Base-by-base conservation (phyloP, 2,797 vertebrate genomes). In the Leptodactylus fallax region DNA sequence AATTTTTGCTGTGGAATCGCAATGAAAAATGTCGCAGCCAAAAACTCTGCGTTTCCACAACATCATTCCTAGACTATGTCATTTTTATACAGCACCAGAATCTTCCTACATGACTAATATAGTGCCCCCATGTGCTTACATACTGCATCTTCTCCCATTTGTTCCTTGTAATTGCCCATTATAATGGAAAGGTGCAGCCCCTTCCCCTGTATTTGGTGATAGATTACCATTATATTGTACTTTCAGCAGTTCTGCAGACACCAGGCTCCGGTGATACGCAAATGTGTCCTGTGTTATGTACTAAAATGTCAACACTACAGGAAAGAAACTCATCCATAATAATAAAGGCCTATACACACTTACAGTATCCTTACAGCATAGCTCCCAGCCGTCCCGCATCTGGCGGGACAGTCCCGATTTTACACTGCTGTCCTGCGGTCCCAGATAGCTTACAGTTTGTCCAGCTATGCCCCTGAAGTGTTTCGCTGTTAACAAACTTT, bases 41-140 rank as follows among this genome's bases (percentile, higher is more conserved):
- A 36, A 36, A 36, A 36, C 36, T 36, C 36, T 36, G 1, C 36
- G 36, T 36, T 36, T 36, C 36, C 4, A 4, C 36, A 36, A 36
- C 1, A 4, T 36, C 36, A 2, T 36, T 1, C 36, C 36, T 36
- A 36, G 36, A 36, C 36, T 36, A 36, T 36, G 36, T 36, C 36
- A 36, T 36, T 36, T 36, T 36, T 36, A 36, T 36, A 36, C 36
- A 36, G 36, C 36, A 36, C 36, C 36, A 36, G 36, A n/a, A n/a
- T n/a, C n/a, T n/a, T n/a, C 10, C 10, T 51, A 51, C 10, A 51
- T 51, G 5, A 51, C 49, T 51, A 10, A 51, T 51, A 51, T 5
- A 61, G 17, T 61, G 19, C 14, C 56, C 56, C 67, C 65, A 13
- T 16, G 65, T 71, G 67, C 27, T 83, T 36, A 83, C 53, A 83